Percentiles rank a stretch among this genome's conserved stretches.
These are phyloP conservation scores for Aphelocoma coerulescens DNA, from an alignment of 2,113 vertebrate species.

Conservation along the genomic window DNA sequence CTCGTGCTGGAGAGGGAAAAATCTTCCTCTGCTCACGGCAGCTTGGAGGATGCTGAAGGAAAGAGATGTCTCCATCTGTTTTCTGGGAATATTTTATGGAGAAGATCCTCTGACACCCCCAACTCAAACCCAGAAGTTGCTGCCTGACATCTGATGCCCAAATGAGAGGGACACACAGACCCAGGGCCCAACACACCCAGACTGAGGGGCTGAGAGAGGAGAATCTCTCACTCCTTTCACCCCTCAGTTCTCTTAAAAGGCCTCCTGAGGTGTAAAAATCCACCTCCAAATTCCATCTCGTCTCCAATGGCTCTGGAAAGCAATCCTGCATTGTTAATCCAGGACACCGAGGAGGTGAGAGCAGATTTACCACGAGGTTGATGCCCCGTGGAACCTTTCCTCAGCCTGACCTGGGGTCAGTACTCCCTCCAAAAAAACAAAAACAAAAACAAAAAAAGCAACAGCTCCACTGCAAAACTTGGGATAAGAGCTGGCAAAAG, in stretches of 20 bases:
- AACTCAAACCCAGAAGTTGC: not conserved
- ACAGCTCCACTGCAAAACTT: not conserved
- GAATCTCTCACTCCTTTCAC: not conserved
- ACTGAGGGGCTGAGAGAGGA: not conserved
- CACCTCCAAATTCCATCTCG: not conserved
- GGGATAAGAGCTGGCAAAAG: not conserved
- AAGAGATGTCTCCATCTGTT: not conserved
- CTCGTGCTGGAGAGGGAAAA: not conserved
- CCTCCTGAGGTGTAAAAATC: not conserved
- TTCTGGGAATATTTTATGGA: not conserved
- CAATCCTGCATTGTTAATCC: not conserved
- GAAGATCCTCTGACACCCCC: not conserved
- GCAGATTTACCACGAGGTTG: not conserved
- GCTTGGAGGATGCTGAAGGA: not conserved
- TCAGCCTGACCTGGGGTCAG: not conserved
- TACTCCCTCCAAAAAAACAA: not conserved
- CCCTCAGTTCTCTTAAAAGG: not conserved
- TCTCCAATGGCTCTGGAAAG: not conserved
- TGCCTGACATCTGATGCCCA: slow-evolving; percentile 13
- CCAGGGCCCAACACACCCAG: not conserved
- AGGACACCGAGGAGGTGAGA: not conserved
- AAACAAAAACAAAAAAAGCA: not conserved
- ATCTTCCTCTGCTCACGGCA: not conserved
- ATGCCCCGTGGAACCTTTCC: not conserved
- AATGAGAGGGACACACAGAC: fast-evolving